Base-by-base conservation (phyloP, 1,140 invertebrate genomes). In the Danaus melanippus region DNA sequence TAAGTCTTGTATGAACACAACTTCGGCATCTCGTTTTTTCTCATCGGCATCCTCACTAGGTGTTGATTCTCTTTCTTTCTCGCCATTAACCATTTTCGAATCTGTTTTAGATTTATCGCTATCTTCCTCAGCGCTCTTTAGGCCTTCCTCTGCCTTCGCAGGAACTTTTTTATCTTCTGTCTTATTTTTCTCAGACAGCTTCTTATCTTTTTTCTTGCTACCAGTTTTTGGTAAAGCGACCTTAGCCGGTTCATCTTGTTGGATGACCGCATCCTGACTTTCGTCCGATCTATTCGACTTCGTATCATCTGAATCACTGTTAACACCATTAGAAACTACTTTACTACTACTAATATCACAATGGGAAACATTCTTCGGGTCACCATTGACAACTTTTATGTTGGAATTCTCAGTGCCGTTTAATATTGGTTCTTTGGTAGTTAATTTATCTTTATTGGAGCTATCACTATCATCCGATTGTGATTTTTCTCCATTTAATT, bases 1-100 rank as follows among this genome's bases (percentile, higher is more conserved):
- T 79, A 95, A 91, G 76, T 98, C 97, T 83, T 98, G 96, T 67
- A 98, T 95, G 52, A 97, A 94, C 41, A 98, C 93, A 47, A 97
- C 92, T 87, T 95, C 93, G 54, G 93, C 92, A 56, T 92, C 91
- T 46, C 88, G 87, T 73, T 92, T 92, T 58, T 91, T 91, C 10
- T 89, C 87, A 62, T 90, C 89, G 12, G 84, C 87, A 65, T 90
- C 89, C 50, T 93, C 91, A 70, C 85, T 87, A 0, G 78, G 80
- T 43, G 80, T 76, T 6, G 77, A 83, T 48, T 87, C 86, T 56
- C 84, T 79, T 12, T 84, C 78, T 57, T 83, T 78, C 10, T 84
- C 82, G 9, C 84, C 84, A 65, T 86, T 86, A 9, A 84, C 68
- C n/a, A 76, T 52, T 66, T 81, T 76, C 45, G 62, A 54, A 53